Conservation (phyloP, 2,113 vertebrate genomes). For the Onychorhynchus coronatus region DNA sequence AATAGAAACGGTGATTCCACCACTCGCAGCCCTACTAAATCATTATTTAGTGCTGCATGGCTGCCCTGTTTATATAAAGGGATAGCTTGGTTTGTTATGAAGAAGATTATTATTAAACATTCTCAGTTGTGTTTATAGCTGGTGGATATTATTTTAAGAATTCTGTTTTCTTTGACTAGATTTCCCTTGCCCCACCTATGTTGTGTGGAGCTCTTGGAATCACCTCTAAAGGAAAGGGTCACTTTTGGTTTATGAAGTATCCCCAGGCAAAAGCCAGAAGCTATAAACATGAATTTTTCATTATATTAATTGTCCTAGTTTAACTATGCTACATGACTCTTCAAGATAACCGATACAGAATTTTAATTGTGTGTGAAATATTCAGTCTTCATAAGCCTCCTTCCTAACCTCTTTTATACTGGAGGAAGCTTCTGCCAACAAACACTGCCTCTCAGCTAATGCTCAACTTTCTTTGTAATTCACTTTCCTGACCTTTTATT, state of each 20-base stretch:
- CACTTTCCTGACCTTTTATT: constrained; percentile 69
- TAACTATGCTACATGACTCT: constrained; percentile 59
- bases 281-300: constrained; percentile 76
- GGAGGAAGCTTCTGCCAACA: constrained; percentile 30
- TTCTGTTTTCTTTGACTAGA: constrained; percentile 20
- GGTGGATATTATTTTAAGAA: background rate
- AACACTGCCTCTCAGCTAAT: constrained; percentile 38
- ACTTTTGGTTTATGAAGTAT: constrained; percentile 48
- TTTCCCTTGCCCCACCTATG: constrained; percentile 12
- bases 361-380: constrained; percentile 75
- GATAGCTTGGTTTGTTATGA: background rate
- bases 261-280: constrained; percentile 49
- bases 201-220: constrained; percentile 33
- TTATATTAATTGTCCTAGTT: constrained; percentile 74
- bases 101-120: background rate
- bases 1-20: constrained; percentile 43
- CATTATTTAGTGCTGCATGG: background rate
- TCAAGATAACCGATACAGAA: constrained; percentile 50
- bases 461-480: constrained; percentile 56
- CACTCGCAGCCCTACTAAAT: background rate
- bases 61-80: background rate
- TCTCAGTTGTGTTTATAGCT: background rate
- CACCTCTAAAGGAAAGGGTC: constrained; percentile 54
- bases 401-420: constrained; percentile 48
- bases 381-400: constrained; percentile 59